A percentile compares a stretch with the other conserved stretches of the same genome.
Evolutionary conservation across 2,113 vertebrate genomes (phyloP).

Genomic region (Sturnus vulgaris): DNA sequence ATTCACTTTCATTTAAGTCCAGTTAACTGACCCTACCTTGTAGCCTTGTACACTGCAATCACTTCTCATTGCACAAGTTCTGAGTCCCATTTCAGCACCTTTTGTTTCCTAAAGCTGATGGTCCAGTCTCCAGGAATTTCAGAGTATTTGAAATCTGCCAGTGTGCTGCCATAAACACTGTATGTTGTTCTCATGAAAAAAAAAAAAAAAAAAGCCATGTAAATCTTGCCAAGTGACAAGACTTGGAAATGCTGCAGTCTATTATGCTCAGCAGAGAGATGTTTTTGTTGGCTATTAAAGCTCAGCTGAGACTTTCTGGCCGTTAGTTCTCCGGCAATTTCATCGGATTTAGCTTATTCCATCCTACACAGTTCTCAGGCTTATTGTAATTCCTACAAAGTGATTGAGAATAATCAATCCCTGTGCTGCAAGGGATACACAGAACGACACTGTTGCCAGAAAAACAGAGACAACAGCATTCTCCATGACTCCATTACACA

Average conservation of each 20-base stretch:
- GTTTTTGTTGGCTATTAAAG: conserved; percentile 25
- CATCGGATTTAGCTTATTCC: background rate
- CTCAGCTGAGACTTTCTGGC: conserved; percentile 2
- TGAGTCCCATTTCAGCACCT: background rate
- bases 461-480: background rate
- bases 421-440: background rate
- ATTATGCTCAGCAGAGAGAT: background rate
- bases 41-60: rapidly evolving
- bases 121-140: background rate
- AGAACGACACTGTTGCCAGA: background rate
- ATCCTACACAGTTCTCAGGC: conserved; percentile 24
- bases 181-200: background rate
- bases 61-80: background rate
- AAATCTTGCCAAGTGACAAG: background rate
- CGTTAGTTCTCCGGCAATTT: conserved; percentile 2
- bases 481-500: background rate
- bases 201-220: background rate
- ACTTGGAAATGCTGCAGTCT: background rate
- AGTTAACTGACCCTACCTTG: background rate
- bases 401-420: background rate
- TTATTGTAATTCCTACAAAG: background rate
- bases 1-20: background rate
- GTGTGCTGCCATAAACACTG: background rate
- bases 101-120: background rate
- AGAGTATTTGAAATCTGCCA: background rate